Evolutionary conservation across 64 coral and sea anemone species (phyloP).

Genomic region (Pocillopora verrucosa): DNA sequence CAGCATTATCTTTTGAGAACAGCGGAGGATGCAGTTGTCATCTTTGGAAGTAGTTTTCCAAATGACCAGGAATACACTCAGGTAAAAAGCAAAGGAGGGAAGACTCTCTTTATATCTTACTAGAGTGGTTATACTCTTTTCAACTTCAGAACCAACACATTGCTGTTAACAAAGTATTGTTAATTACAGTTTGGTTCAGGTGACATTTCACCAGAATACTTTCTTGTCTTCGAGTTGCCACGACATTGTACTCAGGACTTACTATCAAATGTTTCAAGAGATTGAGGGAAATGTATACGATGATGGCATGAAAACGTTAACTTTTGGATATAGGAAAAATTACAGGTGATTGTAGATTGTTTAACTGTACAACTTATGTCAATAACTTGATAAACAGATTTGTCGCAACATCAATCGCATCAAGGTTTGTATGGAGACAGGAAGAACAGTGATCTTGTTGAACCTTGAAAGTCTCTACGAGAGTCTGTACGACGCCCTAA

Average conservation of each 20-base stretch:
- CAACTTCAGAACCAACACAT: too few species aligned
- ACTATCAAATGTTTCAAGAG: too few species aligned
- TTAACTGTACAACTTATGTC: background rate
- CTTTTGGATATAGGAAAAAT: too few species aligned
- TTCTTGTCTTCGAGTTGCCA: too few species aligned
- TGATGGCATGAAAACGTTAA: too few species aligned
- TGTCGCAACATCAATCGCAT: constrained; percentile 90
- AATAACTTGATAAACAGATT: constrained; percentile 29
- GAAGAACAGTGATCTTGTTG: constrained; percentile 80
- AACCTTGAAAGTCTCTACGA: constrained; percentile 86
- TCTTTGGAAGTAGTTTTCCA: constrained; percentile 88
- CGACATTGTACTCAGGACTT: too few species aligned
- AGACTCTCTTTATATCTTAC: background rate
- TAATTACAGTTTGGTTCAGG: too few species aligned
- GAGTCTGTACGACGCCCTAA: constrained; percentile 84
- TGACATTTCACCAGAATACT: too few species aligned
- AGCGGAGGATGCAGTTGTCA: constrained; percentile 70
- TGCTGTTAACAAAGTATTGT: too few species aligned
- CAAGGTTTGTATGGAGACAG: constrained; percentile 90
- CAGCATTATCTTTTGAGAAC: constrained; percentile 66
- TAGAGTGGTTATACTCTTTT: too few species aligned
- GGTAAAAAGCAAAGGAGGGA: background rate
- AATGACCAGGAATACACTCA: constrained; percentile 91
- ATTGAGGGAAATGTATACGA: too few species aligned
- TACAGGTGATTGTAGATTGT: too few species aligned